Conservation (phyloP, 2,888 invertebrate genomes). For the Limnephilus rhombicus region DNA sequence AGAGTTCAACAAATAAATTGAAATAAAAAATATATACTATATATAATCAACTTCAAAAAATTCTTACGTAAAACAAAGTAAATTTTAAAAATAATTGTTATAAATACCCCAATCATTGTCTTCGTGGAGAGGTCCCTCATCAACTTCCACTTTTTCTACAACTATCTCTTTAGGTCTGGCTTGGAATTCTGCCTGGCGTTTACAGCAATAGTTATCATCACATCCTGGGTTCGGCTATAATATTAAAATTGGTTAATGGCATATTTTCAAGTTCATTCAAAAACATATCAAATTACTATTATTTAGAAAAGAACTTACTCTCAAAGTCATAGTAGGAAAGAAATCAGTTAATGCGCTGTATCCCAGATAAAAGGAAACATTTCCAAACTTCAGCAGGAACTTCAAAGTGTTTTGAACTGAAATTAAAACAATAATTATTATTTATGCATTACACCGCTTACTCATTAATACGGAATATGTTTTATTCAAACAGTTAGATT, state of each 20-base stretch:
- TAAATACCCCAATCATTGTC: slow-evolving; percentile 93
- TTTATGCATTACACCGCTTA: no score
- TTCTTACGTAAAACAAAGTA: no score
- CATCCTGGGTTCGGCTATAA: slow-evolving; percentile 91
- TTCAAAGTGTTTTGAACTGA: slow-evolving; percentile 89
- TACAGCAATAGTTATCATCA: slow-evolving; percentile 88
- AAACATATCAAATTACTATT: background rate
- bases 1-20: background rate
- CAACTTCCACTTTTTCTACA: slow-evolving; percentile 77
- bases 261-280: background rate
- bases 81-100: background rate
- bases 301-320: slow-evolving; percentile 70
- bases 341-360: slow-evolving; percentile 98
- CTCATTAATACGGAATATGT: no score
- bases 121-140: slow-evolving; percentile 84
- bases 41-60: background rate
- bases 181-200: slow-evolving; percentile 82
- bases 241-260: background rate
- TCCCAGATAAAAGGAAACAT: slow-evolving; percentile 94
- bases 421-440: slow-evolving; percentile 67
- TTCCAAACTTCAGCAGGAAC: slow-evolving; percentile 93
- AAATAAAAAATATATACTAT: background rate
- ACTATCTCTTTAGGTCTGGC: slow-evolving; percentile 78
- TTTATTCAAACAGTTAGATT: no score
- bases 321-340: slow-evolving; percentile 95